phyloP scores from a whole-genome alignment of 2,888 invertebrate genomes.

The Chamaedrilus cognettii region DNA sequence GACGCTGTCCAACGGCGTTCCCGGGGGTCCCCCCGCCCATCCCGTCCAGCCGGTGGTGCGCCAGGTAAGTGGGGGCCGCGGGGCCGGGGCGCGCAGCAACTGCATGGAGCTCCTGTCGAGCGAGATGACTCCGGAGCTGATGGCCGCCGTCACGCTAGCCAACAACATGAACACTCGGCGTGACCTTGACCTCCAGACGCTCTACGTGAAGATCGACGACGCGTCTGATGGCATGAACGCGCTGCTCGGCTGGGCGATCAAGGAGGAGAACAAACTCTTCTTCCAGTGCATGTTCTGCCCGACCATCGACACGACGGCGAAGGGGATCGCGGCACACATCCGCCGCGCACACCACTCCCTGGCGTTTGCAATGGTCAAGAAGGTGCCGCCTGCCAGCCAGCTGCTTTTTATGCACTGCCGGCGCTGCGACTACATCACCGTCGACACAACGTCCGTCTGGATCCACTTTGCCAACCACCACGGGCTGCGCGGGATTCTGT shows the following conservation, averaged over 20 bases:
- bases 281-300: neutral
- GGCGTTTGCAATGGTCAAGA: neutral
- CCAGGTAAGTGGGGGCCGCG: too few species aligned
- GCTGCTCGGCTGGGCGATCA: neutral
- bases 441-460: neutral
- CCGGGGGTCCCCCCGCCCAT: too few species aligned
- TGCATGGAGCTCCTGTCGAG: neutral
- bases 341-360: neutral
- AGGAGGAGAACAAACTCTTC: neutral
- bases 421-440: neutral
- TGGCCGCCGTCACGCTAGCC: neutral
- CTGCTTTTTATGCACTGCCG: neutral
- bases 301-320: neutral
- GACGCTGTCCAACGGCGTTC: too few species aligned
- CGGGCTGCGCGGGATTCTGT: neutral
- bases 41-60: too few species aligned
- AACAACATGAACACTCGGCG: neutral
- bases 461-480: neutral
- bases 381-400: neutral
- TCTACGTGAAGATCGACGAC: neutral
- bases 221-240: neutral
- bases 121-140: neutral
- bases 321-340: neutral
- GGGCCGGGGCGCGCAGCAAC: too few species aligned
- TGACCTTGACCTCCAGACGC: neutral